These are phyloP conservation scores for Acrocephalus kingi DNA, from an alignment of 2,113 vertebrate genomes.

Conservation along the genomic window DNA sequence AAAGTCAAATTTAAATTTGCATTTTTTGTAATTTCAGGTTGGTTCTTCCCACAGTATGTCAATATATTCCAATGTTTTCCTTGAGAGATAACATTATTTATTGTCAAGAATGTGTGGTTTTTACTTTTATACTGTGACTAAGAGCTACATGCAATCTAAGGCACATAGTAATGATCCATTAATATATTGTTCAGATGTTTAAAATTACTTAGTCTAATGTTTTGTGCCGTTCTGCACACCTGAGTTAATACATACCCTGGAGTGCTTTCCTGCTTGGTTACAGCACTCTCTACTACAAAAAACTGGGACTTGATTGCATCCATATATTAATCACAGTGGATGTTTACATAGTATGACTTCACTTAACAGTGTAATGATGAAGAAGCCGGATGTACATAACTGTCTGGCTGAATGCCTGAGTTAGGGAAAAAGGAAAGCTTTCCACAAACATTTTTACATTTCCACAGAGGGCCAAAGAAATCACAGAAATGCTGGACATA, in stretches of 20 bases:
- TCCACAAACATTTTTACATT: slow-evolving; percentile 10
- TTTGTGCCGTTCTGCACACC: slow-evolving; percentile 38
- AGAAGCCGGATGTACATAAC: slow-evolving; percentile 10
- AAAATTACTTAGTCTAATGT: slow-evolving; percentile 33
- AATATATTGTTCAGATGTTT: slow-evolving; percentile 15
- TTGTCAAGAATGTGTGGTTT: background rate
- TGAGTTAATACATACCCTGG: slow-evolving; percentile 17
- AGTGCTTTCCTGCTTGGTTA: slow-evolving; percentile 15
- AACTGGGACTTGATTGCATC: slow-evolving; percentile 15
- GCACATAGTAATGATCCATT: slow-evolving; percentile 1
- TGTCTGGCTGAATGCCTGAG: slow-evolving; percentile 13
- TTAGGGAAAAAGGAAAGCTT: background rate
- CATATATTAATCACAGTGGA: slow-evolving; percentile 37
- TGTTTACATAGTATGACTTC: slow-evolving; percentile 44
- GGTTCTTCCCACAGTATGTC: background rate
- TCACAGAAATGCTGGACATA: background rate
- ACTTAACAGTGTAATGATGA: background rate
- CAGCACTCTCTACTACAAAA: background rate
- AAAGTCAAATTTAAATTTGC: background rate
- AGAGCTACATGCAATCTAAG: background rate
- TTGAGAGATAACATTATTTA: slow-evolving; percentile 18
- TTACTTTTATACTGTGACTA: background rate
- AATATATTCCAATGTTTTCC: background rate
- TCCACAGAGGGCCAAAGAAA: slow-evolving; percentile 21
- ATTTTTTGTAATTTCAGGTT: background rate